Evolutionary conservation across 2,113 vertebrate genomes (phyloP).

Genomic region (Chauna torquata): DNA sequence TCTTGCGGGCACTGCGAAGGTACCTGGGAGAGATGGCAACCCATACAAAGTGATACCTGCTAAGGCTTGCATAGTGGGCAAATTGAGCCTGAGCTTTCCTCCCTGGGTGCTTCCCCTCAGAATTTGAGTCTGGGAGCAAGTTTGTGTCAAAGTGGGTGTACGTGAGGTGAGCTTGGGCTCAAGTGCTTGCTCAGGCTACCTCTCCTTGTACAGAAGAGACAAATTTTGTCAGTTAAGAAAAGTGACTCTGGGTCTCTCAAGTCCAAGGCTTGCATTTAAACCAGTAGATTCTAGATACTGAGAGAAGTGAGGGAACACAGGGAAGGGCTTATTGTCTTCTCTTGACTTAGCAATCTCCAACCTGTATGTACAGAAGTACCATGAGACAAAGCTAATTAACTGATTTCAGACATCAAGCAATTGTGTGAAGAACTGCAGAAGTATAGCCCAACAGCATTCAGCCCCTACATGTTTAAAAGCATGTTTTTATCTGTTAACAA

Average conservation of each 20-base stretch:
- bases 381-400: neutral
- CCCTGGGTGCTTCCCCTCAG: neutral
- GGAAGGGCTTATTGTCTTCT: neutral
- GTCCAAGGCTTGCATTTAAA: neutral
- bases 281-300: neutral
- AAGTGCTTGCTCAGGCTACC: neutral
- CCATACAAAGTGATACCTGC: neutral
- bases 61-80: neutral
- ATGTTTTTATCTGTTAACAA: conserved; percentile 1
- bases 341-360: neutral
- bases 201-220: neutral
- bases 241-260: neutral
- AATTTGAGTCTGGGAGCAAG: neutral
- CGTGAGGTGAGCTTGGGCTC: rapidly evolving
- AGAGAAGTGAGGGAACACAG: neutral
- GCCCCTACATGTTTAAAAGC: neutral
- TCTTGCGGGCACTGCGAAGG: neutral
- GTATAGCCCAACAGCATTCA: neutral
- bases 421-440: neutral
- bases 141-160: neutral
- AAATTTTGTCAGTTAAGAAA: neutral
- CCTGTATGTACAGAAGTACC: neutral
- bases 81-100: neutral
- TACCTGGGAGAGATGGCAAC: neutral
- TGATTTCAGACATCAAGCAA: neutral